Evolutionary conservation across 2,113 vertebrate genomes (phyloP).

Genomic region (Zosterops japonicus): DNA sequence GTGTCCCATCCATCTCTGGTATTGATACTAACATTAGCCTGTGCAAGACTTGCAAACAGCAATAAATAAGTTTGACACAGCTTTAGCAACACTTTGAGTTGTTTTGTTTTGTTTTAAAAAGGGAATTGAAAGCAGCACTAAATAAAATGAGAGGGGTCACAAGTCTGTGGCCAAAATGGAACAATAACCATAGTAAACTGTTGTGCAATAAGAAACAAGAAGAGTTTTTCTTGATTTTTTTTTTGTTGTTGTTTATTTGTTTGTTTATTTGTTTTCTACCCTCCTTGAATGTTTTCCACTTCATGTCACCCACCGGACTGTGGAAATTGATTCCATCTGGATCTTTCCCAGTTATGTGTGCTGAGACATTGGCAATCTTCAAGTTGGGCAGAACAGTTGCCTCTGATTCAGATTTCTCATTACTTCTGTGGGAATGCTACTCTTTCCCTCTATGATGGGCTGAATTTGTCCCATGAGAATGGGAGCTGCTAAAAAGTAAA

Average conservation of each 20-base stretch:
- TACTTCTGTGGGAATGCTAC: neutral
- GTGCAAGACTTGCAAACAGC: neutral
- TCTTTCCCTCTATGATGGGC: neutral
- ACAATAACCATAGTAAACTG: conserved; percentile 68
- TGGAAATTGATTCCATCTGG: conserved; percentile 64
- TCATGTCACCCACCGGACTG: conserved; percentile 59
- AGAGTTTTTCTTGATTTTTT: neutral
- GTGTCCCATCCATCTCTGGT: neutral
- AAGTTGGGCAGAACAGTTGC: neutral
- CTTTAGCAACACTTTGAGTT: conserved; percentile 54
- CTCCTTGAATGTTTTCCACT: conserved; percentile 67
- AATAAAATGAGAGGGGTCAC: conserved; percentile 59
- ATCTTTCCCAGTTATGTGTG: conserved; percentile 40
- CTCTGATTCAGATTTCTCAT: neutral
- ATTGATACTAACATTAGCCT: neutral
- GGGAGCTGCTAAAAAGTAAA: neutral
- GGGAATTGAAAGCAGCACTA: conserved; percentile 50
- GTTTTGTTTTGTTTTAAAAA: conserved; percentile 58
- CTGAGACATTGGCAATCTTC: neutral
- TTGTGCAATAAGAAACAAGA: conserved; percentile 63
- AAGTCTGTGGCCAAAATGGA: conserved; percentile 58
- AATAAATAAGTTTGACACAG: conserved; percentile 47
- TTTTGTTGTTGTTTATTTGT: neutral
- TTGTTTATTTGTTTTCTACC: conserved; percentile 45
- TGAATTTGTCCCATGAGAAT: neutral